These are phyloP conservation scores for Balanococcus diminutus DNA, from an alignment of 2,888 invertebrate genomes.

Conservation along the genomic window DNA sequence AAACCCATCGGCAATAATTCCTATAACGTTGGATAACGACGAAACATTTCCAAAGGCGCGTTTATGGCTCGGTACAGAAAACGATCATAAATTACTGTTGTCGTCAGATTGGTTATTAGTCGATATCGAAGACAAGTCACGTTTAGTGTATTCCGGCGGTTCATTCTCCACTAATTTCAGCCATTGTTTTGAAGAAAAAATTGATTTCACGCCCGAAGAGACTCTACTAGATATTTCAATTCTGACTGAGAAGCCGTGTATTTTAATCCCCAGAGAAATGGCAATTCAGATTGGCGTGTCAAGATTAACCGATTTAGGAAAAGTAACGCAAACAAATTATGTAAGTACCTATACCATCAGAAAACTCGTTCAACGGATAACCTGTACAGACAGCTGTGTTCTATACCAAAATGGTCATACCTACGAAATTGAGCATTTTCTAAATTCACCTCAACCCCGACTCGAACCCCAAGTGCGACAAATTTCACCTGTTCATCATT, in stretches of 20 bases:
- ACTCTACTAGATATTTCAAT: slow-evolving; percentile 22
- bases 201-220: slow-evolving; percentile 2
- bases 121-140: slow-evolving; percentile 38
- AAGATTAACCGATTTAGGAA: slow-evolving; percentile 39
- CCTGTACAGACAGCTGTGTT: not conserved
- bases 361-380: not conserved
- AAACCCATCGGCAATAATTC: slow-evolving; percentile 27
- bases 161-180: not conserved
- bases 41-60: slow-evolving; percentile 1
- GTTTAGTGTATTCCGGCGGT: not conserved
- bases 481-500: not conserved
- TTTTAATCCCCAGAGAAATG: slow-evolving; percentile 21
- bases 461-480: not conserved
- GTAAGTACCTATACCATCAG: slow-evolving; percentile 9
- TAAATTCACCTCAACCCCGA: not conserved
- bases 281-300: slow-evolving; percentile 35
- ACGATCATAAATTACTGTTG: slow-evolving; percentile 11
- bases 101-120: slow-evolving; percentile 23
- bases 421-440: not conserved
- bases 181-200: not conserved
- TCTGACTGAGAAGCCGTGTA: not conserved
- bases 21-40: not conserved
- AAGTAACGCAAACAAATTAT: slow-evolving; percentile 31
- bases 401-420: not conserved
- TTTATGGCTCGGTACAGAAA: slow-evolving; percentile 29